Base-by-base conservation (phyloP, 1,140 invertebrate species). In the Copidosoma floridanum region DNA sequence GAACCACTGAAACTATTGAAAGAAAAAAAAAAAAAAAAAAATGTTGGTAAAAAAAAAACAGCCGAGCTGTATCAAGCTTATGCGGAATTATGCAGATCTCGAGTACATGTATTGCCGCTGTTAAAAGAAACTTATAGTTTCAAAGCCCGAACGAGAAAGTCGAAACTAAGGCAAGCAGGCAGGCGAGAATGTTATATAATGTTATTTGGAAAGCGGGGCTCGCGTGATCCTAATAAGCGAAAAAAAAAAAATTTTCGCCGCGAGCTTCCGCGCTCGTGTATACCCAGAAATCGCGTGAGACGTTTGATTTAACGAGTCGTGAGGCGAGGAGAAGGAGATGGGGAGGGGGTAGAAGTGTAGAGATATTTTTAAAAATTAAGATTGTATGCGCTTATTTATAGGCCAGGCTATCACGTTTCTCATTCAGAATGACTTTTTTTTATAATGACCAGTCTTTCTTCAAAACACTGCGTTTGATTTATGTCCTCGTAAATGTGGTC, bases 101-200 rank as follows among this genome's bases (percentile, higher is more conserved):
- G 21, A 46, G 12, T 24, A 46, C 23, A 24, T 21, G 16, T 46
- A 20, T 24, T 24, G 44, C 6, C 1, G 20, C 20, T 11, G 24
- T 23, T 23, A 44, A 3, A 44, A 8, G n/a, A 14, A n/a, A 24
- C 24, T 29, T 12, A 32, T 32, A 48, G 32, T 48, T 20, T 48
- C 26, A 18, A n/a, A 14, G 27, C 26, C 6, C 18, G 18, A 18
- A 8, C 21, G 26, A 18, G 21, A 48, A 23, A 18, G n/a, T n/a
- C n/a, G n/a, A 51, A 51, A 51, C 23, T 21, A 51, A 51, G 29
- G 35, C 37, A 21, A 51, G 18, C n/a, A n/a, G n/a, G n/a, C n/a
- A n/a, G n/a, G n/a, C n/a, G n/a, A n/a, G n/a, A n/a, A n/a, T n/a
- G n/a, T n/a, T n/a, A n/a, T n/a, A 7, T 8, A 12, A 37, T 37